Base-by-base conservation (phyloP, 2,113 vertebrate species). In the Varanus salvator region DNA sequence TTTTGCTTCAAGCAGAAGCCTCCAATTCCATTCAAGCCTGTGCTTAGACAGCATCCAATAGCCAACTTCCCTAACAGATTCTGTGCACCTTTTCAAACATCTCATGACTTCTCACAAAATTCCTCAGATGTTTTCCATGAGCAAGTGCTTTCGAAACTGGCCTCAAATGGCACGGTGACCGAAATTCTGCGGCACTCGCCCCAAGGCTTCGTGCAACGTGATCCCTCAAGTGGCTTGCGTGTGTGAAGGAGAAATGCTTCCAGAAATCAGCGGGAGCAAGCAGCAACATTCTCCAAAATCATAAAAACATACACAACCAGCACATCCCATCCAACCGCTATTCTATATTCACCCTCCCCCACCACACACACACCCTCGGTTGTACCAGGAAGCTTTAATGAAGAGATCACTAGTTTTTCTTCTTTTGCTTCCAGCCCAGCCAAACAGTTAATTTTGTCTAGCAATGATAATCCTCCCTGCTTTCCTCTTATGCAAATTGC, bases 381-480 rank as follows among this genome's bases (percentile, higher is more conserved):
- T 91, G 50, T 91, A 82, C 86, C 86, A 85, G 66, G 78, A 91
- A n/a, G 34, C 76, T 88, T 85, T 91, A 91, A 88, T 91, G 74
- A 88, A 82, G 66, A 88, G 86, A 91, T 91, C 80, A 85, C 85
- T 87, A 71, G 72, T 87, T 87, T 84, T 85, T 91, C 64, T 85
- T 88, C 86, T 91, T 88, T 85, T 88, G 66, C 84, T 85, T 80
- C 31, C 81, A 66, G 54, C 50, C 34, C 74, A 91, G 90, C 75
- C 86, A 85, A 84, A 91, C 90, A 85, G 81, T 85, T 88, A 64
- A 88, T 91, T 88, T 88, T 38, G 48, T 34, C 66, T 23, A 85
- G 86, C 86, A 57, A n/a, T 76, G 75, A 74, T 88, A 91, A 85
- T 88, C 66, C 75, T 85, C 64, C 81, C 75, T 72, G 75, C 66